These are phyloP conservation scores for Entomobrya proxima DNA, from an alignment of 2,888 invertebrate species.

Conservation along the genomic window DNA sequence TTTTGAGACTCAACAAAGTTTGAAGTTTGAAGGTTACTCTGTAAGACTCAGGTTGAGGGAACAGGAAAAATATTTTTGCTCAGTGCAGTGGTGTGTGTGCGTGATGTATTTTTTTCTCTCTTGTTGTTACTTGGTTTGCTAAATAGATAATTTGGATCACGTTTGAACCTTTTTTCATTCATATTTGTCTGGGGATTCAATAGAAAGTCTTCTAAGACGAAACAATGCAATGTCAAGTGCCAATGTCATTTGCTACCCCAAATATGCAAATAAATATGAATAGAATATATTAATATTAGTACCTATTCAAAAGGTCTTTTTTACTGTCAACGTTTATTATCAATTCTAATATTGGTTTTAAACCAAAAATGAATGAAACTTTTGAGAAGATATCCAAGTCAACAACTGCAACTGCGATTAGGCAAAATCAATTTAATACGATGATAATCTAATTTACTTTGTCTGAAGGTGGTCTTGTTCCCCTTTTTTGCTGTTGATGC, in stretches of 20 bases:
- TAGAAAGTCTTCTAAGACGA: neutral
- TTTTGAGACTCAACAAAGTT: too few relatives aligned
- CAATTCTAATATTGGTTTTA: constrained; percentile 1
- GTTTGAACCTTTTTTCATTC: constrained; percentile 19
- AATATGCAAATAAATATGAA: too few relatives aligned
- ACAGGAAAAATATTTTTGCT: too few relatives aligned
- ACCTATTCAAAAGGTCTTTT: neutral
- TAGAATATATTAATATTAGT: too few relatives aligned
- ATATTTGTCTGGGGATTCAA: neutral
- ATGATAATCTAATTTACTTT: constrained; percentile 4
- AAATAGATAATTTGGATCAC: constrained; percentile 25
- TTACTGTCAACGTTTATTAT: neutral
- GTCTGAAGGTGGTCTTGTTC: neutral
- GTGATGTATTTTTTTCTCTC: too few relatives aligned
- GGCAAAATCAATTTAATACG: neutral
- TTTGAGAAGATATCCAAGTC: neutral
- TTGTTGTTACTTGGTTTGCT: neutral
- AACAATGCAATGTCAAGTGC: constrained; percentile 45
- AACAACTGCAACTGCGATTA: neutral
- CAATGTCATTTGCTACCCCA: constrained; percentile 43
- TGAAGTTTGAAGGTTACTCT: too few relatives aligned
- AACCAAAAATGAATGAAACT: neutral
- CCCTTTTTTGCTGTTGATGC: neutral
- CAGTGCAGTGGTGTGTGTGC: too few relatives aligned
- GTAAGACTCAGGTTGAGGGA: too few relatives aligned